A percentile compares a stretch with the other conserved stretches of the same genome.
These are phyloP conservation scores for Anolis sagrei DNA, from an alignment of 2,113 vertebrate species.

Conservation along the genomic window DNA sequence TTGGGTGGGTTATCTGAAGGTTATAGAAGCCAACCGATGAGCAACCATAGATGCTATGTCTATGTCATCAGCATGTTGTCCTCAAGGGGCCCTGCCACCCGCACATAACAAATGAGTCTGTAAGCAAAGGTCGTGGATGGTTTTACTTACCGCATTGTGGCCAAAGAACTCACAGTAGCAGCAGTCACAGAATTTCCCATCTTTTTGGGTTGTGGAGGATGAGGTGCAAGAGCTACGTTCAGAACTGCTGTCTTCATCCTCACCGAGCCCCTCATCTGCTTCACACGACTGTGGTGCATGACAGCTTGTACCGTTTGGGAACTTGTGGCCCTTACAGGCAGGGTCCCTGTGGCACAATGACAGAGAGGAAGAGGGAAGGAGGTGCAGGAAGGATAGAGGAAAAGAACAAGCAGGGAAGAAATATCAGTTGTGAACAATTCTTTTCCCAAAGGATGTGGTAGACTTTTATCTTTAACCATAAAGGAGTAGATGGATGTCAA, in stretches of 20 bases:
- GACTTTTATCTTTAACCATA: not conserved
- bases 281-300: slow-evolving; percentile 86
- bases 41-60: not conserved
- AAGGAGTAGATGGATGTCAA: not conserved
- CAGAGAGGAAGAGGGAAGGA: not conserved
- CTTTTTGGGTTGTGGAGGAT: slow-evolving; percentile 95
- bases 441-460: not conserved
- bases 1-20: not conserved
- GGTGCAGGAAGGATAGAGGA: fast-evolving
- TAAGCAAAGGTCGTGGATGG: not conserved
- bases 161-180: slow-evolving; percentile 99
- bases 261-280: slow-evolving; percentile 89
- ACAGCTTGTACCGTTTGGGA: slow-evolving; percentile 90
- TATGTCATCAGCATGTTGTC: not conserved
- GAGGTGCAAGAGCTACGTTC: slow-evolving; percentile 98
- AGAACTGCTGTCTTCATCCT: slow-evolving; percentile 98
- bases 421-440: not conserved
- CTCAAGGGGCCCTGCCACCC: not conserved
- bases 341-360: slow-evolving; percentile 82
- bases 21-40: not conserved
- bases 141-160: slow-evolving; percentile 92
- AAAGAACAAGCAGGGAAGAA: not conserved
- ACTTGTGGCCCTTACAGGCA: slow-evolving; percentile 95
- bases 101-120: fast-evolving
- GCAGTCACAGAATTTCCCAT: slow-evolving; percentile 99